phyloP scores from a whole-genome alignment of 64 coral and sea anemone species.

The Montipora efflorescens region DNA sequence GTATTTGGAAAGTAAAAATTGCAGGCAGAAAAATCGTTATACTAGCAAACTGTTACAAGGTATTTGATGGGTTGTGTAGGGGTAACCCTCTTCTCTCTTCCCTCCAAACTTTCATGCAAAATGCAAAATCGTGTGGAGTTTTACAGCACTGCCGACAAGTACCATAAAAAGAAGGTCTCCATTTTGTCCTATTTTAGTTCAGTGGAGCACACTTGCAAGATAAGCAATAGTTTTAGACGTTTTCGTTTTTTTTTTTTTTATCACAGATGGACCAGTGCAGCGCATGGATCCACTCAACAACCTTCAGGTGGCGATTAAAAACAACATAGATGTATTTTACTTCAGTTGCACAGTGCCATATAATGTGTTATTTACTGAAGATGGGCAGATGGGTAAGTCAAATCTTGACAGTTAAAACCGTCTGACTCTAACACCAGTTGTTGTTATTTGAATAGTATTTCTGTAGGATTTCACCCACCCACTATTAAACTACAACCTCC shows the following conservation, averaged over 20 bases:
- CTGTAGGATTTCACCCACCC: no score
- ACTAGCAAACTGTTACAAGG: not conserved
- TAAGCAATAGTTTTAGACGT: not conserved
- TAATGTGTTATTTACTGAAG: constrained; percentile 77
- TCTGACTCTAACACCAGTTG: no score
- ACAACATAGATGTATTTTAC: constrained; percentile 90
- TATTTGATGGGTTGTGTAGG: not conserved
- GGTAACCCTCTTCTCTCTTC: no score
- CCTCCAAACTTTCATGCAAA: no score
- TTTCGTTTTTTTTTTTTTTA: not conserved
- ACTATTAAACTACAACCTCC: no score
- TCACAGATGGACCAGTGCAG: constrained; percentile 64
- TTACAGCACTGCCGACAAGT: no score
- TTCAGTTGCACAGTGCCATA: constrained; percentile 77
- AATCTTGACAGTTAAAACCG: not conserved
- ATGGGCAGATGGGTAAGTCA: constrained; percentile 82
- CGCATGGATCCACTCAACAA: constrained; percentile 90
- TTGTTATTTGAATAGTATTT: no score
- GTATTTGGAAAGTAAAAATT: no score
- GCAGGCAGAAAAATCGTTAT: no score
- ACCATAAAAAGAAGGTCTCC: no score
- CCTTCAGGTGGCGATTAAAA: constrained; percentile 85
- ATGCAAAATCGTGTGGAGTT: no score
- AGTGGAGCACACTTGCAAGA: not conserved
- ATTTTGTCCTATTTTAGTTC: no score